A percentile compares a stretch with the other conserved stretches of the same genome.
Evolutionary conservation across 2,888 invertebrate species (phyloP).

Genomic region (Phyllotreta striolata): DNA sequence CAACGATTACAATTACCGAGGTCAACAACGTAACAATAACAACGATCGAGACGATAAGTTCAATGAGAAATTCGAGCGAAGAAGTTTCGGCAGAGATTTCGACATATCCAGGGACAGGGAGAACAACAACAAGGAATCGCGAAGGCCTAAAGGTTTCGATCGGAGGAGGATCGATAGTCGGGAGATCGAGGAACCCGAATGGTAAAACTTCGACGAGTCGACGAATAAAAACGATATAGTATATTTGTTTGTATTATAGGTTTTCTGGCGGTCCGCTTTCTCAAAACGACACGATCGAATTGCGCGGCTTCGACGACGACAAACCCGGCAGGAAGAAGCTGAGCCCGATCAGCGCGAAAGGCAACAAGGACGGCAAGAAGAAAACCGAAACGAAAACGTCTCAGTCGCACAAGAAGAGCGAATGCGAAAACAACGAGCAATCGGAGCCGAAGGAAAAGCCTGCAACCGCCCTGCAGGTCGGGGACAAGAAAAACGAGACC

Average conservation of each 20-base stretch:
- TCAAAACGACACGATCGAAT: slow-evolving; percentile 90
- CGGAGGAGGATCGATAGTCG: slow-evolving; percentile 50
- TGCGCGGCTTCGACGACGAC: slow-evolving; percentile 89
- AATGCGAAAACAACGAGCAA: slow-evolving; percentile 42
- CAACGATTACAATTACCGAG: slow-evolving; percentile 45
- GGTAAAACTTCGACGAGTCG: slow-evolving; percentile 37
- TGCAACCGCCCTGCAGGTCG: slow-evolving; percentile 36
- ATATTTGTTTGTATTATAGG: slow-evolving; percentile 58
- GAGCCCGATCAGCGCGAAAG: slow-evolving; percentile 61
- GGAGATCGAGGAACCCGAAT: slow-evolving; percentile 62
- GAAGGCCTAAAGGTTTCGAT: slow-evolving; percentile 50
- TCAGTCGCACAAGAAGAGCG: slow-evolving; percentile 35
- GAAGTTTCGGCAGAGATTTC: slow-evolving; percentile 66
- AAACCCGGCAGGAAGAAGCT: slow-evolving; percentile 62
- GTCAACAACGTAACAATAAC: slow-evolving; percentile 44
- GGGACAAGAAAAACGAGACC: slow-evolving; percentile 11
- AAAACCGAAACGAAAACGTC: slow-evolving; percentile 52
- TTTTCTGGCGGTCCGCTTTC: slow-evolving; percentile 89
- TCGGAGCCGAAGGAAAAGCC: slow-evolving; percentile 29
- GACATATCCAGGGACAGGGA: slow-evolving; percentile 55
- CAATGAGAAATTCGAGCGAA: slow-evolving; percentile 41
- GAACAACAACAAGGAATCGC: slow-evolving; percentile 40
- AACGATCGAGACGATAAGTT: slow-evolving; percentile 42
- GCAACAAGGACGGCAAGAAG: slow-evolving; percentile 60
- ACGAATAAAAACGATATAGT: too few relatives aligned